Conservation (phyloP, 2,797 vertebrate genomes). For the Sciurus carolinensis region DNA sequence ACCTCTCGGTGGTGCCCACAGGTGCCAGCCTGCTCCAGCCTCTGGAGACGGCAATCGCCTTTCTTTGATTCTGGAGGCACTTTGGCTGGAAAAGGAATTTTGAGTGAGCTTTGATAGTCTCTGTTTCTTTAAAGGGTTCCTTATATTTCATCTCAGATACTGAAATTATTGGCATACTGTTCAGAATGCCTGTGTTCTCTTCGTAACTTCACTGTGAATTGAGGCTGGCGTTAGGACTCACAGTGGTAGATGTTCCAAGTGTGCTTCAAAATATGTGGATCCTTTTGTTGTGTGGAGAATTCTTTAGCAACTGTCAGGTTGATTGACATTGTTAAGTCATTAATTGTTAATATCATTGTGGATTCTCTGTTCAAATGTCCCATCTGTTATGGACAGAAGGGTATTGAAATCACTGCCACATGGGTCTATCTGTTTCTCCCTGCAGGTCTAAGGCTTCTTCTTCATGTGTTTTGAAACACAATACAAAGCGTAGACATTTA, state of each 20-base stretch:
- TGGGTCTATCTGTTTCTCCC: neutral
- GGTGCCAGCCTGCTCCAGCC: neutral
- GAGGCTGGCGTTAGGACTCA: neutral
- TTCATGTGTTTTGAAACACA: neutral
- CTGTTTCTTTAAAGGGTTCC: neutral
- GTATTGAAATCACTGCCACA: neutral
- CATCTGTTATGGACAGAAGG: neutral
- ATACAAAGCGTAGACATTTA: neutral
- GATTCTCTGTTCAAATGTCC: neutral
- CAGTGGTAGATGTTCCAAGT: no score
- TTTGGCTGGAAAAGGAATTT: neutral
- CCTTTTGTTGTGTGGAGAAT: neutral
- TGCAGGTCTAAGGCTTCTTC: neutral
- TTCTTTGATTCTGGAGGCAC: neutral
- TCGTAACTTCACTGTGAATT: neutral
- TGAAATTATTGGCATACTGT: neutral
- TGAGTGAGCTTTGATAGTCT: neutral
- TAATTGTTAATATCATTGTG: fast-evolving
- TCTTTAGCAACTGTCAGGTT: fast-evolving
- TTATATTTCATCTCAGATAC: neutral
- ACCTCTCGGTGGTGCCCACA: fast-evolving
- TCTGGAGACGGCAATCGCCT: fast-evolving
- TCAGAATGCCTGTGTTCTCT: neutral
- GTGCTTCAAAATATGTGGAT: neutral
- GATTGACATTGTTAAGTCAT: fast-evolving